Conservation (phyloP, 2,888 invertebrate genomes). For the Lasioglossum pauxillum region DNA sequence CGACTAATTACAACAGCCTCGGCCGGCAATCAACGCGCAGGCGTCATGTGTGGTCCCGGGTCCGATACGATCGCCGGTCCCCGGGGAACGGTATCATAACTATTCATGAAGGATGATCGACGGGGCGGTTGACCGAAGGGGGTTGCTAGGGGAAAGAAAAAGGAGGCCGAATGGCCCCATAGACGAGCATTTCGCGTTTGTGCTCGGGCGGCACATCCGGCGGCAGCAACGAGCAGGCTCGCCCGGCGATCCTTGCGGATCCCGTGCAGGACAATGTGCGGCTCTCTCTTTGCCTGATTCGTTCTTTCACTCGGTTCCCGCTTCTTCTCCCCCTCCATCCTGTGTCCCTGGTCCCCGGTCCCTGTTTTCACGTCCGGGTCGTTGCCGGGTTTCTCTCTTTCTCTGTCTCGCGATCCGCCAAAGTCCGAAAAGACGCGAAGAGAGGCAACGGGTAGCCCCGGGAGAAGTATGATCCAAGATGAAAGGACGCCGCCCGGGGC, state of each 20-base stretch:
- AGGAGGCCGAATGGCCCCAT: constrained; percentile 29
- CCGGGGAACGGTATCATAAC: constrained; percentile 70
- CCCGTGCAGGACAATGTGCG: constrained; percentile 75
- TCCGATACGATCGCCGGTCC: constrained; percentile 58
- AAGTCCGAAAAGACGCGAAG: constrained; percentile 68
- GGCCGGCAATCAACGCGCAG: constrained; percentile 40
- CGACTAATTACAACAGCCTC: constrained; percentile 53
- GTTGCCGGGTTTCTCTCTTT: constrained; percentile 29
- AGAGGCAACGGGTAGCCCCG: constrained; percentile 59
- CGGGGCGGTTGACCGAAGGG: constrained; percentile 51
- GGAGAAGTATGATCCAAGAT: constrained; percentile 81
- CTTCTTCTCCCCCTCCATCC: constrained; percentile 20
- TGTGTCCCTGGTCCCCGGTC: constrained; percentile 1
- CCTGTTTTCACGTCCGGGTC: constrained; percentile 54
- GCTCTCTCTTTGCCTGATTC: constrained; percentile 69
- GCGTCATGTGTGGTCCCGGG: constrained; percentile 50
- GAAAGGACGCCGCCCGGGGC: constrained; percentile 77
- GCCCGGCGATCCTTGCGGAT: constrained; percentile 68
- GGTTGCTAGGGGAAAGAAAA: constrained; percentile 34
- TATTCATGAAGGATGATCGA: constrained; percentile 68
- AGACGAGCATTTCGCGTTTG: constrained; percentile 68
- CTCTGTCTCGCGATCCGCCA: constrained; percentile 50
- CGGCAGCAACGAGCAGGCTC: constrained; percentile 25
- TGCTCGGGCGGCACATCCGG: constrained; percentile 76
- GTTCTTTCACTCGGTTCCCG: constrained; percentile 17